phyloP scores from a whole-genome alignment of 2,113 vertebrate species.

The Desmodus rotundus region DNA sequence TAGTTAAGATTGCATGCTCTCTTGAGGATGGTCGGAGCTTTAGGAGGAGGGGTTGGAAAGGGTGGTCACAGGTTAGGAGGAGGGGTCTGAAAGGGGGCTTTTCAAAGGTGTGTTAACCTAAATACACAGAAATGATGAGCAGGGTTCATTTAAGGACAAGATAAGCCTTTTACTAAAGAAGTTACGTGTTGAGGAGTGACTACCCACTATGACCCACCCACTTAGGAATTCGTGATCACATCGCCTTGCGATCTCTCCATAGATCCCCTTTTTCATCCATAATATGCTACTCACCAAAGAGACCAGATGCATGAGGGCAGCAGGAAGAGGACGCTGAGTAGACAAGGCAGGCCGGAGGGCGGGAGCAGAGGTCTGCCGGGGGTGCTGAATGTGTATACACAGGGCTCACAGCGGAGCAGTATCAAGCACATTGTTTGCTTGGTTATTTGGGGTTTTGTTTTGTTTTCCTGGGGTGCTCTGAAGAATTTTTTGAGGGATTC shows the following conservation, averaged over 20 bases:
- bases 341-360: neutral
- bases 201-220: neutral
- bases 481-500: neutral
- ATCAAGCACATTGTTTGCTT: neutral
- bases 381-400: too few species aligned
- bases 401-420: too few species aligned
- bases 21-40: neutral
- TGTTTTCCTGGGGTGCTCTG: neutral
- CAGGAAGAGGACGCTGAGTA: neutral
- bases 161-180: too few species aligned
- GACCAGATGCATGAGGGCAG: neutral
- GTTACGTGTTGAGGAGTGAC: neutral
- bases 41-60: neutral
- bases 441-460: neutral
- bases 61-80: too few species aligned
- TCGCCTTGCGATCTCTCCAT: neutral
- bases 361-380: neutral
- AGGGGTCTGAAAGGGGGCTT: neutral
- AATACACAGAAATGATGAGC: neutral
- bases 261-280: neutral
- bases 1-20: neutral
- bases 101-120: neutral
- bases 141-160: neutral
- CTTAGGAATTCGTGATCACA: neutral
- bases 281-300: neutral